Base-by-base conservation (phyloP, 1,140 invertebrate genomes). In the Oncopeltus fasciatus region DNA sequence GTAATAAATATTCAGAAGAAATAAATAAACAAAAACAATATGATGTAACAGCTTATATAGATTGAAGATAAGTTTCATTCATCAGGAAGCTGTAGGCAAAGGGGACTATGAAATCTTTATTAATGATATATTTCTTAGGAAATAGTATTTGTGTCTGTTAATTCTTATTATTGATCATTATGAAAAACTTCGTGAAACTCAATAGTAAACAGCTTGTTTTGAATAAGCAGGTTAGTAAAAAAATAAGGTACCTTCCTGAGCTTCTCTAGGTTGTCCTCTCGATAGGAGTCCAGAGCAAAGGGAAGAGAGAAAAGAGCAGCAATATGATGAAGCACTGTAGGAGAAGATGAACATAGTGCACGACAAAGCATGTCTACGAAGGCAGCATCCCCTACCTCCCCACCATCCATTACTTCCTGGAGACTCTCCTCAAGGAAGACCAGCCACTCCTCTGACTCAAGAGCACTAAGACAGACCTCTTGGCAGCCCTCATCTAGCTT, bases 341-440 rank as follows among this genome's bases (percentile, higher is more conserved):
- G 75, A 65, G 79, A 80, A 2, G 81, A 76, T 69, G 85, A 83
- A 29, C 80, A 78, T 46, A 88, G 74, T 1, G 86, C 83, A 1
- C 83, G 83, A 11, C 87, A 79, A 62, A 88, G 81, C 67, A 85
- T 83, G 31, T 81, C 81, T 60, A 87, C 81, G 69, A 86, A 82
- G 70, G 84, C 86, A 27, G 84, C 75, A 68, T 88, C 83, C 16
- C 81, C 78, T 0, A 88, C 72, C 1, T 83, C 85, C 63, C 80
- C 82, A 1, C 86, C 77, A 44, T 83, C 80, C 72, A 89, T 81
- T 0, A 88, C 77, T 73, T 85, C 83, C 59, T 65, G 59, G 67
- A 83, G 82, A 56, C 82, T 81, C 44, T 80, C 78, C 68, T 85
- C 81, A 2, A 89, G 68, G 61, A 77, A 77, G 0, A 69, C 75